Conservation (phyloP, 1,140 invertebrate species). For the Nymphalis io region DNA sequence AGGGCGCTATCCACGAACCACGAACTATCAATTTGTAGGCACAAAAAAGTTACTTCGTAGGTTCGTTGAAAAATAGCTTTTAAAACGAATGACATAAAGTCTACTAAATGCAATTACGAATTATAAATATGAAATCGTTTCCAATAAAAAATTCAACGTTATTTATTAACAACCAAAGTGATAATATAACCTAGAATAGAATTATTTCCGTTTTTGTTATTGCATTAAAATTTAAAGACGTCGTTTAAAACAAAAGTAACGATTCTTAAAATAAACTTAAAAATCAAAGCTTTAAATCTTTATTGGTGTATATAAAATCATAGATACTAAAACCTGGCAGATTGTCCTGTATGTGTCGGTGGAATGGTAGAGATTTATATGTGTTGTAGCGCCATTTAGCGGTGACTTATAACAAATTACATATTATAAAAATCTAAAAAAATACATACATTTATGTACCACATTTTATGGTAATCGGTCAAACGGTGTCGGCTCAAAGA, state of each 20-base stretch:
- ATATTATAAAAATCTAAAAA: no score
- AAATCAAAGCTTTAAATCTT: not conserved
- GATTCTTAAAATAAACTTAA: not conserved
- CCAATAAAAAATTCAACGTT: not conserved
- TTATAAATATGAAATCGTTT: not conserved
- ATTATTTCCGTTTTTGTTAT: not conserved
- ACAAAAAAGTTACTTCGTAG: conserved; percentile 15
- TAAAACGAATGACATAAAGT: not conserved
- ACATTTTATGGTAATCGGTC: no score
- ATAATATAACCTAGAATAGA: not conserved
- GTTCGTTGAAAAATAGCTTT: not conserved
- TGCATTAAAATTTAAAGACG: not conserved
- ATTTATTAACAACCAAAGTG: no score
- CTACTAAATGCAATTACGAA: not conserved
- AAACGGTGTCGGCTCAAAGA: no score
- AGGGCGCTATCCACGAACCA: conserved; percentile 31
- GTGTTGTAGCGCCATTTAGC: no score
- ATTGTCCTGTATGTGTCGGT: no score
- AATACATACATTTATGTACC: no score
- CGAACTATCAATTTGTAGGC: conserved; percentile 43
- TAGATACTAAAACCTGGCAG: no score
- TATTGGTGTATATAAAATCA: not conserved
- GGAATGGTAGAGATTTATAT: no score
- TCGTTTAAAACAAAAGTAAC: conserved; percentile 1
- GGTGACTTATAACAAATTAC: no score